Percentiles rank a stretch among this genome's conserved stretches.
Evolutionary conservation across 2,888 invertebrate species (phyloP).

Genomic region (Clostera curtula): DNA sequence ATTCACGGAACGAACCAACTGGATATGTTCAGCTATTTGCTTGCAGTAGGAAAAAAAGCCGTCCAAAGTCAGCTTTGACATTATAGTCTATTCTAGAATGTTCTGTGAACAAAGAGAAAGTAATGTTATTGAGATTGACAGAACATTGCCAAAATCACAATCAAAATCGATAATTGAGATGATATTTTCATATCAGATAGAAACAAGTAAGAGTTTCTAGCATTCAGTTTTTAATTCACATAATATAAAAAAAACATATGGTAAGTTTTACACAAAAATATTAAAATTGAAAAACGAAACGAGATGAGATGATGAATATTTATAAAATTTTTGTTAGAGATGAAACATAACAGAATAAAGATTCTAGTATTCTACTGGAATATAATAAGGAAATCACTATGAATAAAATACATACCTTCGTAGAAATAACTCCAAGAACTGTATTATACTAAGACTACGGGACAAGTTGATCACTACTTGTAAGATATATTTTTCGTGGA

Average conservation of each 20-base stretch:
- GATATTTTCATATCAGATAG: too few species aligned
- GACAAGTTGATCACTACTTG: conserved; percentile 45
- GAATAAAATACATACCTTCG: conserved; percentile 15
- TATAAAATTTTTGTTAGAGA: too few species aligned
- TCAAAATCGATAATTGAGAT: not conserved
- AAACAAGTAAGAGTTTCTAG: too few species aligned
- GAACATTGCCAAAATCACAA: conserved; percentile 4
- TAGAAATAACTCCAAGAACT: too few species aligned
- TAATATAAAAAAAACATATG: too few species aligned
- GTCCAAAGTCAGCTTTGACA: conserved; percentile 72
- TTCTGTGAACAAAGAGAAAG: conserved; percentile 63
- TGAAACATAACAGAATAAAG: conserved; percentile 12
- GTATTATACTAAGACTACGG: not conserved
- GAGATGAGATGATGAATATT: too few species aligned
- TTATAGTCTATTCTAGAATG: conserved; percentile 51
- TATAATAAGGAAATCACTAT: not conserved
- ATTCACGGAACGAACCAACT: conserved; percentile 64
- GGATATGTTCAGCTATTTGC: conserved; percentile 73
- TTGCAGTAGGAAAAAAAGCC: conserved; percentile 75
- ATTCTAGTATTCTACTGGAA: not conserved
- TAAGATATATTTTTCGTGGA: conserved; percentile 68
- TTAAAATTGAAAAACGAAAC: too few species aligned
- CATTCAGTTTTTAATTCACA: too few species aligned
- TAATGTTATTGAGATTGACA: conserved; percentile 36
- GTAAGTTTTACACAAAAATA: too few species aligned